phyloP scores from a whole-genome alignment of 2,888 invertebrate genomes.

The Nasonia oneida region DNA sequence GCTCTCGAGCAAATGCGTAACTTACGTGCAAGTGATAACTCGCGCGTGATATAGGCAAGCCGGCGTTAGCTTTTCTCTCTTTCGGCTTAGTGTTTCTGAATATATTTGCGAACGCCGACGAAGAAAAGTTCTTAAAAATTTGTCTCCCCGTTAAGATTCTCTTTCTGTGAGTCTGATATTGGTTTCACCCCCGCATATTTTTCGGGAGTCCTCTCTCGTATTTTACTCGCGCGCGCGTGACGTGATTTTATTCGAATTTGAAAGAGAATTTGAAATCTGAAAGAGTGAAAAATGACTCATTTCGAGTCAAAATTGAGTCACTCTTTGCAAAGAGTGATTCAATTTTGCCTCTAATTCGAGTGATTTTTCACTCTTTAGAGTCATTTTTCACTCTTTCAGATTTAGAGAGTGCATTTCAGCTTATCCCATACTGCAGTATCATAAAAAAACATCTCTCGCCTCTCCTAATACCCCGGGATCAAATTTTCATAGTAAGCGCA shows the following conservation, averaged over 20 bases:
- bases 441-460: background rate
- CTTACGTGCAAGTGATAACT: background rate
- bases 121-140: conserved; percentile 12
- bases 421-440: background rate
- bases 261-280: no score
- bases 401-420: no score
- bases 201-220: background rate
- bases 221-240: background rate
- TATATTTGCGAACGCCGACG: background rate
- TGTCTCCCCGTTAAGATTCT: background rate
- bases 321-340: no score
- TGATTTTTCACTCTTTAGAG: no score
- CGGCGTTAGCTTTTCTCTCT: background rate
- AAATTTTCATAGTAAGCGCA: background rate
- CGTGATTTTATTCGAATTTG: background rate
- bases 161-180: background rate
- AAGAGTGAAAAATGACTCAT: no score
- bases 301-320: no score
- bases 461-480: background rate
- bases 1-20: background rate
- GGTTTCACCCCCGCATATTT: background rate
- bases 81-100: background rate
- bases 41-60: background rate
- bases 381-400: no score
- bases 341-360: no score